Percentiles rank a stretch among this genome's conserved stretches.
These are phyloP conservation scores for Myiagra hebetior DNA, from an alignment of 2,113 vertebrate genomes.

Conservation along the genomic window DNA sequence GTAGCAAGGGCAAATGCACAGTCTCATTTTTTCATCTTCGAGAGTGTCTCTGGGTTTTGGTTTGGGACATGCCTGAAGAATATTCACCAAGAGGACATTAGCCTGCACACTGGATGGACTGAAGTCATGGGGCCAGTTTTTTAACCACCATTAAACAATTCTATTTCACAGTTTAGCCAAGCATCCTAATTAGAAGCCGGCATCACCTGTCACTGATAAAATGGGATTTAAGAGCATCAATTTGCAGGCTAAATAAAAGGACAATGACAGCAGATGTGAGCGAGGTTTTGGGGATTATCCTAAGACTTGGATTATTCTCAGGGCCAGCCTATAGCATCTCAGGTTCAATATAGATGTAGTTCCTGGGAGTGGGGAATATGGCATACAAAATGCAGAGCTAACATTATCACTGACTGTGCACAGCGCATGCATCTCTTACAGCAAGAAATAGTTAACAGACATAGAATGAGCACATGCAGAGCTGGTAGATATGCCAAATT, in stretches of 20 bases:
- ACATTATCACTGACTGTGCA: neutral
- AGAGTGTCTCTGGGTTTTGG: neutral
- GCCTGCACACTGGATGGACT: neutral
- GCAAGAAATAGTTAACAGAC: conserved; percentile 55
- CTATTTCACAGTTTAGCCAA: neutral
- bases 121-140: neutral
- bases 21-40: neutral
- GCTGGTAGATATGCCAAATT: conserved; percentile 52
- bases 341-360: neutral
- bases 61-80: neutral
- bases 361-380: neutral
- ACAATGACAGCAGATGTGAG: neutral
- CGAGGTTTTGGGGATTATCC: neutral
- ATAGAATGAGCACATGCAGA: conserved; percentile 58
- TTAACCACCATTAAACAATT: neutral
- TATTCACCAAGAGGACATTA: neutral
- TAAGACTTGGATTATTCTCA: neutral
- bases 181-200: neutral
- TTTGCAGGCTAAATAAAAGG: neutral
- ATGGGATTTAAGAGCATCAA: rapidly evolving
- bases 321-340: neutral
- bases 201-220: neutral
- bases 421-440: neutral
- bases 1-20: neutral
- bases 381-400: neutral